Base-by-base conservation (phyloP, 2,797 vertebrate genomes). In the Rhynchotus rufescens region DNA sequence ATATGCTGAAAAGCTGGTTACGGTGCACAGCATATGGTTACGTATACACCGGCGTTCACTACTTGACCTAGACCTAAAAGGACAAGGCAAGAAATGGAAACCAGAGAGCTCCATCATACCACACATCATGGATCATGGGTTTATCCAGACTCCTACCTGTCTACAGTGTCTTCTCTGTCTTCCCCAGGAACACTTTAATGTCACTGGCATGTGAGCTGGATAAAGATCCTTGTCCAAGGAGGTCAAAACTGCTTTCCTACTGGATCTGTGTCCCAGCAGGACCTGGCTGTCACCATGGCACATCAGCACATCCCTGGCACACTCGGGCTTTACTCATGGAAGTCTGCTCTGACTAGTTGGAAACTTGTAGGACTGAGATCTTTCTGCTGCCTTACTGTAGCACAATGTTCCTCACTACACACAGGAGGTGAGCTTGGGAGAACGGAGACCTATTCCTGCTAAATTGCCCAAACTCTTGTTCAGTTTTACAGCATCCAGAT, bases 81-180 rank as follows among this genome's bases (percentile, higher is more conserved):
- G 89, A 87, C 82, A 92, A 78, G 54, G 75, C 62, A 74, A 65
- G 54, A 36, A 54, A 76, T 67, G 79, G 78, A 13, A 82, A 30
- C 7, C 60, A 64, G 64, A 84, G 26, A 47, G 56, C 54, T 78
- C 26, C 54, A 52, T 51, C 84, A 80, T 0, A 4, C 44, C 30
- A 84, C 32, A 62, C 59, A 78, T 66, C 1, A 2, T 7, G 66
- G 75, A 87, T 47, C 26, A 73, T 0, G 0, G 15, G 3, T 71
- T 67, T 42, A 77, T 23, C 54, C 34, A 3, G 20, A 76, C 40
- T 65, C 62, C 15, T 71, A 64, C 54, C 68, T 4, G 7, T 14
- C 34, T 40, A 23, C 10, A n/a, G 20, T n/a, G 36, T 40, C 28
- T 30, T 16, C 49, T 9, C 26, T n/a, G 14, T 30, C 67, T 21